Percentiles rank a stretch among this genome's conserved stretches.
Conservation (phyloP, 2,888 invertebrate genomes). For the Trisateles emortualis region DNA sequence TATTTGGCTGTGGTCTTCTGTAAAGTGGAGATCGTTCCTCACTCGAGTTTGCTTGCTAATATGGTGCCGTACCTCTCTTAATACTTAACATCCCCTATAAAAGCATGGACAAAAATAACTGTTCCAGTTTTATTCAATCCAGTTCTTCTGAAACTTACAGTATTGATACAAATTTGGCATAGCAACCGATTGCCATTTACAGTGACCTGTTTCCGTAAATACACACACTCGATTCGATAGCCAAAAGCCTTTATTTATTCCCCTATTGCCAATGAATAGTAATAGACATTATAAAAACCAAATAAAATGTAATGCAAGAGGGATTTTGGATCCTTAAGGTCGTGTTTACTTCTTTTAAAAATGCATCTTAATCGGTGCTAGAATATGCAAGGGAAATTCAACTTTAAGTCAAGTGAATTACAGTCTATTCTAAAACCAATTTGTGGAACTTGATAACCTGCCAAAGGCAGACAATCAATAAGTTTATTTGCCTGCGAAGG, state of each 20-base stretch:
- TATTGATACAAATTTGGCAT: not conserved
- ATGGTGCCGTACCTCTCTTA: no score
- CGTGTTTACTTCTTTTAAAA: slow-evolving; percentile 22
- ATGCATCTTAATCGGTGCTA: slow-evolving; percentile 31
- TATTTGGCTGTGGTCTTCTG: no score
- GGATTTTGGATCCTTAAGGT: slow-evolving; percentile 19
- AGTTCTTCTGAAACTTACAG: not conserved
- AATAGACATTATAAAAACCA: slow-evolving; percentile 25
- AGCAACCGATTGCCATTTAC: not conserved
- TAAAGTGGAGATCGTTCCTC: no score
- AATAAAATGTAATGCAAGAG: slow-evolving; percentile 5
- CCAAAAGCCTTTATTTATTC: not conserved
- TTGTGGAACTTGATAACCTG: slow-evolving; percentile 41
- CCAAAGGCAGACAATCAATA: slow-evolving; percentile 56
- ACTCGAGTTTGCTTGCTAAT: no score
- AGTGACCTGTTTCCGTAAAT: not conserved
- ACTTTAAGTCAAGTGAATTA: slow-evolving; percentile 2
- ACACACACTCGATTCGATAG: not conserved
- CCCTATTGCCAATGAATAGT: slow-evolving; percentile 9
- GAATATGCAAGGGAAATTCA: slow-evolving; percentile 6
- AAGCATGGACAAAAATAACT: not conserved
- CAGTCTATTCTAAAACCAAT: slow-evolving; percentile 25
- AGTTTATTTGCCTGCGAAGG: slow-evolving; percentile 42
- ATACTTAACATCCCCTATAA: no score
- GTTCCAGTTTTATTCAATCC: not conserved